Evolutionary conservation across 2,888 invertebrate genomes (phyloP), one percentile per base, ranked within the genome.

Genomic region (Clostera curtula): DNA sequence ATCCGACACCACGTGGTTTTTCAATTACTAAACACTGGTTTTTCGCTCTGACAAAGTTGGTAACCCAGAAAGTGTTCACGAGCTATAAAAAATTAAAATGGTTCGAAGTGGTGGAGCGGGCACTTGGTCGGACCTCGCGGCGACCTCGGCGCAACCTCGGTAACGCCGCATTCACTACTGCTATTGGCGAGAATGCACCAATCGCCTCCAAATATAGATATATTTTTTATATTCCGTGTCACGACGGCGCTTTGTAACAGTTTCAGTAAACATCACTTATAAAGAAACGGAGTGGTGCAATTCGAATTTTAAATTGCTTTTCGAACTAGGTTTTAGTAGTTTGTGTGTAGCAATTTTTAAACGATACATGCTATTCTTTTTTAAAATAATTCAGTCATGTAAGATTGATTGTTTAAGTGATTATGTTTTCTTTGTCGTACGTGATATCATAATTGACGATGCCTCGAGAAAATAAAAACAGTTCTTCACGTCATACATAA

Each of bases 81-180:
- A n/a, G n/a, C n/a, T 49, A 50, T 47, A 49, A 44, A 48, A 47
- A 42, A 50, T 50, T 40, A 32, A 50, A 50, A 44, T 49, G 24
- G 48, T 47, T 36, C 40, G 38, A 3, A 9, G 12, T 12, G 8
- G 23, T 50, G 43, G 53, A 54, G 51, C 49, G 49, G 50, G 44
- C 43, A 51, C 52, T 23, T 3, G 14, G 23, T 23, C 49, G 59
- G 65, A 63, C 69, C 66, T 72, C 66, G 65, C 38, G 36, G 27
- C 70, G 76, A 68, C 77, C 79, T 79, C 74, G 71, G 41, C 25
- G 34, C 65, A 70, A 59, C 76, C 75, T 75, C 73, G 74, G 48
- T 40, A 40, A 48, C 49, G 44, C 59, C 61, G 69, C 77, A 66
- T 77, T 79, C 79, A 75, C 80, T 63, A 59, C 54, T 61, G 61